These are phyloP conservation scores for Neogobius melanostomus DNA, from an alignment of 2,113 vertebrate genomes.

Conservation along the genomic window DNA sequence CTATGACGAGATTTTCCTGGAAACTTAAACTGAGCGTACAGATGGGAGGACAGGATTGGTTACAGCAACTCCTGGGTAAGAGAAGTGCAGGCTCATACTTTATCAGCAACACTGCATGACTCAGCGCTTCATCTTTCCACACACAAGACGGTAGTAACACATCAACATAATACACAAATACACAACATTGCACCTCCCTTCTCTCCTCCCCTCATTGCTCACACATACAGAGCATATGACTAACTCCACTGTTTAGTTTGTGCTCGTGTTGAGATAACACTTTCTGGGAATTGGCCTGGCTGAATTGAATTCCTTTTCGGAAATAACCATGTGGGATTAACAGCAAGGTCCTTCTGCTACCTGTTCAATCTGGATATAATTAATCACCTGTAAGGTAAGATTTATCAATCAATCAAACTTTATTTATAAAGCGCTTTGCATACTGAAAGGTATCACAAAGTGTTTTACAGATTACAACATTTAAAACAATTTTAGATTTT, in stretches of 20 bases:
- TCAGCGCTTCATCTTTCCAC: slow-evolving; percentile 71
- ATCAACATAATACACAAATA: slow-evolving; percentile 28
- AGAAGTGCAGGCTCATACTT: slow-evolving; percentile 79
- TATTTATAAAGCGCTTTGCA: too few species aligned
- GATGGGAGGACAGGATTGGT: slow-evolving; percentile 52
- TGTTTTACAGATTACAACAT: too few species aligned
- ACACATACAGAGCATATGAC: slow-evolving; percentile 57
- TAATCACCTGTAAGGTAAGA: slow-evolving; percentile 46
- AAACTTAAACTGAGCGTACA: slow-evolving; percentile 37
- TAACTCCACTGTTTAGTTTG: slow-evolving; percentile 66
- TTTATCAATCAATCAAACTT: neutral
- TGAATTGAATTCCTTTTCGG: slow-evolving; percentile 48
- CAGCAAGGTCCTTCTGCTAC: slow-evolving; percentile 38
- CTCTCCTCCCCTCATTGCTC: slow-evolving; percentile 36
- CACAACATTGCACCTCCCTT: slow-evolving; percentile 12
- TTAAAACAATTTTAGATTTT: too few species aligned
- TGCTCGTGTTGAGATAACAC: slow-evolving; percentile 48
- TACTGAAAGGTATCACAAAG: too few species aligned
- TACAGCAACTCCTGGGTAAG: slow-evolving; percentile 42
- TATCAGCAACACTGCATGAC: slow-evolving; percentile 79
- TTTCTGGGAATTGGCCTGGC: slow-evolving; percentile 51
- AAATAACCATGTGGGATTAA: slow-evolving; percentile 43
- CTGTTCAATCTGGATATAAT: slow-evolving; percentile 28
- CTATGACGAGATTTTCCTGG: slow-evolving; percentile 22
- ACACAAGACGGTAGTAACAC: slow-evolving; percentile 63